phyloP scores from a whole-genome alignment of 1,140 invertebrate genomes.

The Plectus sambesii region DNA sequence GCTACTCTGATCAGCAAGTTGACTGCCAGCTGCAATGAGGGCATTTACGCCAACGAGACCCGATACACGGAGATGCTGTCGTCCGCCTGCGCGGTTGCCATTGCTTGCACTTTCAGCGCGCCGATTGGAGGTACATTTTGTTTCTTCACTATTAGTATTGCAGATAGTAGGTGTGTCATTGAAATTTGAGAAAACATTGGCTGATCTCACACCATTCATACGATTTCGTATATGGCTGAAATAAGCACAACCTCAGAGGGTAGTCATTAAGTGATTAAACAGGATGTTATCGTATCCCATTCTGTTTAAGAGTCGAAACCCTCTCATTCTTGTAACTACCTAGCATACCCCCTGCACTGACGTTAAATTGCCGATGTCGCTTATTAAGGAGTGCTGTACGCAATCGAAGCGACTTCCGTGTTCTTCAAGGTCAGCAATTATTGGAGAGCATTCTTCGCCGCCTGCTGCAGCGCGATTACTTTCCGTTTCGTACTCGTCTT shows the following conservation, averaged over 20 bases:
- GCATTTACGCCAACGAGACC: slow-evolving; percentile 40
- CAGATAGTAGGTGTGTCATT: too few species aligned
- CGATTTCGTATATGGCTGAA: neutral
- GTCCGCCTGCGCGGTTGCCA: slow-evolving; percentile 43
- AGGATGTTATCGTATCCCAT: too few species aligned
- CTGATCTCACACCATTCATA: too few species aligned
- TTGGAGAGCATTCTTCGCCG: slow-evolving; percentile 93
- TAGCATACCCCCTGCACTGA: too few species aligned
- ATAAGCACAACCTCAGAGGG: slow-evolving; percentile 5
- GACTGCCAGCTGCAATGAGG: slow-evolving; percentile 37
- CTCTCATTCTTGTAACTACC: too few species aligned
- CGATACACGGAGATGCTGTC: slow-evolving; percentile 42
- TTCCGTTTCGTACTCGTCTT: slow-evolving; percentile 59
- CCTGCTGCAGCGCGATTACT: slow-evolving; percentile 85
- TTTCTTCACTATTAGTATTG: too few species aligned
- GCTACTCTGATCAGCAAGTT: slow-evolving; percentile 36
- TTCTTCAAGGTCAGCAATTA: slow-evolving; percentile 96
- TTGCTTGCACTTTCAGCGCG: slow-evolving; percentile 18
- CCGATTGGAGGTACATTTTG: slow-evolving; percentile 19
- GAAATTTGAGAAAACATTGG: too few species aligned
- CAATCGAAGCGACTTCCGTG: slow-evolving; percentile 94
- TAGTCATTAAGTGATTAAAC: too few species aligned
- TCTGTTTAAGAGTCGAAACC: too few species aligned
- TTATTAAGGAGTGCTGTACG: slow-evolving; percentile 73
- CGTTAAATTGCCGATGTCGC: neutral